Base-by-base conservation (phyloP, 2,888 invertebrate species). In the Aproaerema taeniolella region DNA sequence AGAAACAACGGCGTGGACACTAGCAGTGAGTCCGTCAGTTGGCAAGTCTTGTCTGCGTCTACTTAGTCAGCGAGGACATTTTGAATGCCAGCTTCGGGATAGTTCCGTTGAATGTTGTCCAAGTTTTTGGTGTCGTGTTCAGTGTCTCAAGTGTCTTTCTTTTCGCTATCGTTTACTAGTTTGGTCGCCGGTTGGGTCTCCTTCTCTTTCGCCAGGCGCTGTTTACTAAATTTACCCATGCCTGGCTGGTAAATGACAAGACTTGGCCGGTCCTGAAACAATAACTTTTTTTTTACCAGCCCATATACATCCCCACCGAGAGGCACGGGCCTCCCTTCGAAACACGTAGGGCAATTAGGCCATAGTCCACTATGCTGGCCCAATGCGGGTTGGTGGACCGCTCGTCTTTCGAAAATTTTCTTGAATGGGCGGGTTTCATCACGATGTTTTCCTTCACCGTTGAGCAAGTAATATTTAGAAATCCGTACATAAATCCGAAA, bases 191-290 rank as follows among this genome's bases (percentile, higher is more conserved):
- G 54, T 37, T 60, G 61, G 15, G 57, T 45, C 29, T 81, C 86
- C 46, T 88, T 87, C 33, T 83, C 86, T 52, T 88, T 89, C 10
- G 87, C 87, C 33, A 88, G 63, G 34, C 88, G 87, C 53, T 92
- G 91, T 66, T 91, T 92, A 56, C 92, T 91, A 65, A 93, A 91
- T 58, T 90, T 91, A n/a, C 93, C 90, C 93, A 93, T 95, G 13
- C 95, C 95, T 0, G 97, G 97, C 53, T 96, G 92, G 74, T 97
- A 97, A 52, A 97, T 94, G 45, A 94, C 94, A 67, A 96, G 91
- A 30, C 95, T 93, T 14, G 97, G 97, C 29, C 96, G 92, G 80
- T 96, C 96, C 92, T 93, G 56, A 7, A 61, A 62, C 20, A 38
- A 45, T 16, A 38, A 26, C 12, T 8, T 12, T n/a, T n/a, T n/a